phyloP scores from a whole-genome alignment of 2,888 invertebrate genomes.

The Lasioglossum leucozonium region DNA sequence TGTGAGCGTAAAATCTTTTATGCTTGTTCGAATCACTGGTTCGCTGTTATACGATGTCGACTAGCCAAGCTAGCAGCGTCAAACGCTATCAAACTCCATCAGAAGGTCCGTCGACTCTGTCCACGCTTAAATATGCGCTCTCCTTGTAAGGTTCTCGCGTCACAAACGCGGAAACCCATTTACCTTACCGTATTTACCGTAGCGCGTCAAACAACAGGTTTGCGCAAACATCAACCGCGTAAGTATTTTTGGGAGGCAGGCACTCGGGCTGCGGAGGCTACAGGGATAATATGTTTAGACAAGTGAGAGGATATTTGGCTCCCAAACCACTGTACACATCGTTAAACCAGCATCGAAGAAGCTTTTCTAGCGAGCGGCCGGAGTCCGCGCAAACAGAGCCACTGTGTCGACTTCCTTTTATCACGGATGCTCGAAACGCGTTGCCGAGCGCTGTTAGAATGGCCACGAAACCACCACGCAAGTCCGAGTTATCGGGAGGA shows the following conservation, averaged over 20 bases:
- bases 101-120: neutral
- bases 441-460: neutral
- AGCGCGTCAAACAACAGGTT: neutral
- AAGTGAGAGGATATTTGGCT: neutral
- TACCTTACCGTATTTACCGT: neutral
- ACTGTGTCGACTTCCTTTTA: neutral
- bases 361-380: neutral
- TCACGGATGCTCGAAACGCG: neutral
- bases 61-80: neutral
- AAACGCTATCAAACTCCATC: neutral
- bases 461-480: neutral
- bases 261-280: neutral
- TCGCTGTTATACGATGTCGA: neutral
- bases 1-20: neutral
- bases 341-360: neutral
- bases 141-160: neutral
- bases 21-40: neutral
- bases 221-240: neutral
- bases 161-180: neutral
- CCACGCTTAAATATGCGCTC: neutral
- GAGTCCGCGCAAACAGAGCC: neutral
- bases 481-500: neutral
- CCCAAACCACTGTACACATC: slow-evolving; percentile 2
- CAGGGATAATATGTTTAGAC: neutral
- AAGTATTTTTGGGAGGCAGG: neutral